Evolutionary conservation across 2,888 invertebrate species (phyloP), one percentile per base, ranked within the genome.

Genomic region (Athalia circularis): DNA sequence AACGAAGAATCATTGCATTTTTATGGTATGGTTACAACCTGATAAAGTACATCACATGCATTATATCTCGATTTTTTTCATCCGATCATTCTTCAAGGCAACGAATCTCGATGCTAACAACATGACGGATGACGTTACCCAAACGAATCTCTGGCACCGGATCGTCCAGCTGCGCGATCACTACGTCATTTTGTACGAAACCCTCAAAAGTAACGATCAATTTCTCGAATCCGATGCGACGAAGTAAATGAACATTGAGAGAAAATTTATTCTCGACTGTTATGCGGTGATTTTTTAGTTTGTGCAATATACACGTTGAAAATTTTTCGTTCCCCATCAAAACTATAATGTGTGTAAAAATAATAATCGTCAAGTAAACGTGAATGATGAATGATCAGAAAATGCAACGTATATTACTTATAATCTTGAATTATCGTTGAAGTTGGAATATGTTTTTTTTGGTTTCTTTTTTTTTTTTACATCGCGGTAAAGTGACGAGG

Each of bases 161-260:
- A 79, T 88, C 80, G 85, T 87, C 52, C 87, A 88, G 76, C 86
- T 88, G 1, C 87, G 88, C 7, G 86, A 88, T 81, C 87, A 88
- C 77, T 88, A 88, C 79, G 84, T 87, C 50, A 87, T 86, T 62
- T 82, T 88, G 4, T 88, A 88, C 81, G 86, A 88, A 67, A 85
- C 83, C 6, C 81, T 88, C 64, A 82, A 83, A 15, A 72, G n/a
- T 13, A 59, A 72, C 3, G n/a, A 43, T 74, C 15, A 48, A 6
- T 50, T 74, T 62, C 11, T 74, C 8, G 50, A 48, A 1, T 9
- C 74, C 4, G 62, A 61, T 50, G 74, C 5, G 11, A 29, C 74
- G 3, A 48, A 62, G 29, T 29, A 62, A 11, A 0, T 8, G 4
- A 47, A 61, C 48, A 5, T 59, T 47, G 29, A 5, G 9, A 4